Evolutionary conservation across 2,113 vertebrate genomes (phyloP).

Genomic region (Marmota flaviventris): DNA sequence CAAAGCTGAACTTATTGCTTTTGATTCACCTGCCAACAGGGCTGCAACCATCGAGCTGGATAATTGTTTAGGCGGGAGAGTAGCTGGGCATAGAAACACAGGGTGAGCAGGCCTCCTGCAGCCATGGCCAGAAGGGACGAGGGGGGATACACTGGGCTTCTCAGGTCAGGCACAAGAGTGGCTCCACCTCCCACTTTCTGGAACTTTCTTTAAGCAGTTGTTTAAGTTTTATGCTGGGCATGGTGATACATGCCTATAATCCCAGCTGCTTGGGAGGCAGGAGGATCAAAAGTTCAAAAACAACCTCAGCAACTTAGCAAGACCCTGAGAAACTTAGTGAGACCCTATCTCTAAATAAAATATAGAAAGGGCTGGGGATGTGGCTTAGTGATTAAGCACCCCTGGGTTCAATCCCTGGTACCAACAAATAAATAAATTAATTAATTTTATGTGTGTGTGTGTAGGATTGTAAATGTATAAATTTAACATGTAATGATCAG

Average conservation of each 20-base stretch:
- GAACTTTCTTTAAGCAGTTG: neutral
- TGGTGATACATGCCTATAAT: neutral
- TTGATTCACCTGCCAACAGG: neutral
- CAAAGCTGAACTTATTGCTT: neutral
- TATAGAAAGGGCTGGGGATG: neutral
- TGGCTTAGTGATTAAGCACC: neutral
- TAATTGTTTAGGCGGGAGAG: neutral
- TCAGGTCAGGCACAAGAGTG: neutral
- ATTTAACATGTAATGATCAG: neutral
- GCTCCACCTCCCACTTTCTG: neutral
- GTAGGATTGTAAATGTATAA: neutral
- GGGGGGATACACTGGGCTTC: neutral
- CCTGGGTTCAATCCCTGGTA: neutral
- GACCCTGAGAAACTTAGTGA: neutral
- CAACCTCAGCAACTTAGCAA: neutral
- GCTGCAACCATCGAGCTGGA: neutral
- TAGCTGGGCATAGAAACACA: neutral
- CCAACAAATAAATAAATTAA: neutral
- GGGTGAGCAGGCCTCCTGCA: rapidly evolving
- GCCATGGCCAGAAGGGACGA: too few species aligned
- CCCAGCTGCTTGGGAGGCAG: neutral
- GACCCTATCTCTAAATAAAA: neutral
- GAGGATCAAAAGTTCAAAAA: neutral
- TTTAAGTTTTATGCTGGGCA: neutral
- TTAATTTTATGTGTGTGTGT: neutral